Conservation (phyloP, 2,113 vertebrate genomes). For the Periophthalmodon schlosseri region DNA sequence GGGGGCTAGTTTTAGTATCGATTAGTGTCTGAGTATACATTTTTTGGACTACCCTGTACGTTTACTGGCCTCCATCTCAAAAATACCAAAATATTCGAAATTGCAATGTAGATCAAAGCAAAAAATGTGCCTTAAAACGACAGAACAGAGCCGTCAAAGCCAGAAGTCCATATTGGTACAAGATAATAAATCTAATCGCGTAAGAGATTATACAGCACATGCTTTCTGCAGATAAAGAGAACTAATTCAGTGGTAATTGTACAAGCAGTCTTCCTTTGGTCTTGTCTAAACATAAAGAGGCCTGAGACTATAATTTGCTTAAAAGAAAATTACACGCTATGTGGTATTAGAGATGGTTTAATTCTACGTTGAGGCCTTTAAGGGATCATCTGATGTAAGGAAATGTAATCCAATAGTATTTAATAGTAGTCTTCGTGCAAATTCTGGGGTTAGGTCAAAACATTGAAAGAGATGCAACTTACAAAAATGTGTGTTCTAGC, state of each 20-base stretch:
- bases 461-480: background rate
- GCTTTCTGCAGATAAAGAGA: constrained; percentile 13
- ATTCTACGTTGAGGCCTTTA: background rate
- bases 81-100: background rate
- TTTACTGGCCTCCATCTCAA: too few relatives aligned
- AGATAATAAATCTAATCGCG: constrained; percentile 1
- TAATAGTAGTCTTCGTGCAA: background rate
- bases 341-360: constrained; percentile 3
- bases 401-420: background rate
- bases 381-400: background rate
- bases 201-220: constrained; percentile 7
- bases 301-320: constrained; percentile 36
- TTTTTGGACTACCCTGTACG: background rate
- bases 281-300: constrained; percentile 30
- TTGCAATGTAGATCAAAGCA: background rate
- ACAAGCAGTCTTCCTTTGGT: constrained; percentile 19
- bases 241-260: constrained; percentile 34
- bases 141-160: background rate
- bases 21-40: background rate
- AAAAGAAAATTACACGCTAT: constrained; percentile 37
- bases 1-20: background rate
- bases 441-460: background rate
- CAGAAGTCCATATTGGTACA: constrained; percentile 5
- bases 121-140: background rate
- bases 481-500: too few relatives aligned